Conservation (phyloP, 2,888 invertebrate species). For the Smittia sp. region DNA sequence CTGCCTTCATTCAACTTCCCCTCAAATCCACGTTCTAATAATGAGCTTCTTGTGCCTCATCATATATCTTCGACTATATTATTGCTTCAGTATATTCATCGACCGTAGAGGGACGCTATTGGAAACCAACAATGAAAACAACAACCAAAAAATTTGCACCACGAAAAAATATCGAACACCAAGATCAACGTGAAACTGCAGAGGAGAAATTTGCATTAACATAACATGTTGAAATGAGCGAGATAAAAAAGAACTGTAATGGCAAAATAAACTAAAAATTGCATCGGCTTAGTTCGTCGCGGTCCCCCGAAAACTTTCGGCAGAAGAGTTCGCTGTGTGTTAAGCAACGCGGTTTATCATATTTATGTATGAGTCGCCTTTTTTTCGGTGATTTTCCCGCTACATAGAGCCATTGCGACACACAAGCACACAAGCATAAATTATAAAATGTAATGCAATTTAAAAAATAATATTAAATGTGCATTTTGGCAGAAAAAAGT, state of each 20-base stretch:
- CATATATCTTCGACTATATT: not conserved
- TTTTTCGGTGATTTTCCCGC: constrained; percentile 5
- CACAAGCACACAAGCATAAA: constrained; percentile 36
- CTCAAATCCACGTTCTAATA: not conserved
- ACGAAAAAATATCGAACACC: not conserved
- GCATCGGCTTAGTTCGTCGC: constrained; percentile 26
- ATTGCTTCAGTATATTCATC: not conserved
- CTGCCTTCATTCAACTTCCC: no score
- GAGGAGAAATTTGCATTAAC: constrained; percentile 13
- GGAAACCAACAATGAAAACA: constrained; percentile 16
- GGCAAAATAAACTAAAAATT: constrained; percentile 38
- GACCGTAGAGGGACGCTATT: not conserved
- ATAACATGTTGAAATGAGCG: constrained; percentile 35
- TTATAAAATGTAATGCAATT: constrained; percentile 39
- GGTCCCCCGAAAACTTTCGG: constrained; percentile 27
- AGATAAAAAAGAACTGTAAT: constrained; percentile 35
- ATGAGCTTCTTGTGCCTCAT: not conserved
- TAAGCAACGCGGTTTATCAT: not conserved
- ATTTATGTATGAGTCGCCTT: not conserved
- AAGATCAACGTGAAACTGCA: constrained; percentile 30
- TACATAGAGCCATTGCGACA: constrained; percentile 2
- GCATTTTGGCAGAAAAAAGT: not conserved
- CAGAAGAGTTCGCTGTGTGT: not conserved
- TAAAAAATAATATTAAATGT: constrained; percentile 28
- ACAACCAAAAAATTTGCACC: not conserved